Evolutionary conservation across 2,797 vertebrate genomes (phyloP).

Genomic region (Sebastolobus altivelis): DNA sequence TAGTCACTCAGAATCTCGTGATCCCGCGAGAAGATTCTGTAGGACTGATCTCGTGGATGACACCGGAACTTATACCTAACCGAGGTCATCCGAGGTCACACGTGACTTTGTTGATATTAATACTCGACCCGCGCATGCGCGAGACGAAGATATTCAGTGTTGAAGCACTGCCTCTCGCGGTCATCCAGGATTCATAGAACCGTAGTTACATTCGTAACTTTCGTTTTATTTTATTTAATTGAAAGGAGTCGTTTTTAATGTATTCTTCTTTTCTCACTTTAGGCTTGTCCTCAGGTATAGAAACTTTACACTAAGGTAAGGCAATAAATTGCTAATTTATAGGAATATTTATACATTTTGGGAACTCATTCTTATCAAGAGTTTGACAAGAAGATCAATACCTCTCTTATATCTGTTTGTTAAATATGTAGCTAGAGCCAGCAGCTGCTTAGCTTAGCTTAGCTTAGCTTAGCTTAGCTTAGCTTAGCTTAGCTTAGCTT

Average conservation of each 20-base stretch:
- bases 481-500: not conserved
- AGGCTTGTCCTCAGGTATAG: constrained; percentile 83
- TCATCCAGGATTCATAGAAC: too few relatives aligned
- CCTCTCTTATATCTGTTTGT: not conserved
- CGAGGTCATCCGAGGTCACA: too few relatives aligned
- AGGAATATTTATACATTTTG: not conserved
- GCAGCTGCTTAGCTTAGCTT: not conserved
- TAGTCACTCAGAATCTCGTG: too few relatives aligned
- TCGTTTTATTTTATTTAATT: not conserved
- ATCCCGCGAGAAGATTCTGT: too few relatives aligned
- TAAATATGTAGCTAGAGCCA: not conserved
- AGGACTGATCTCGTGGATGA: too few relatives aligned
- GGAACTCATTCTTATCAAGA: not conserved
- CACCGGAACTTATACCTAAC: too few relatives aligned
- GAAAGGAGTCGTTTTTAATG: not conserved
- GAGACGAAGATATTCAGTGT: too few relatives aligned
- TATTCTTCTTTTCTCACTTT: constrained; percentile 21
- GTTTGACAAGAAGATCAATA: not conserved
- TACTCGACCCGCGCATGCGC: too few relatives aligned
- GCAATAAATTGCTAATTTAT: not conserved
- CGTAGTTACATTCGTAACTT: too few relatives aligned
- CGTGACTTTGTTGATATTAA: too few relatives aligned
- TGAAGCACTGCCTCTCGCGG: too few relatives aligned
- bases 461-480: not conserved
- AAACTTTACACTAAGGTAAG: constrained; percentile 68